phyloP scores from a whole-genome alignment of 2,113 vertebrate genomes.

The Ahaetulla prasina region DNA sequence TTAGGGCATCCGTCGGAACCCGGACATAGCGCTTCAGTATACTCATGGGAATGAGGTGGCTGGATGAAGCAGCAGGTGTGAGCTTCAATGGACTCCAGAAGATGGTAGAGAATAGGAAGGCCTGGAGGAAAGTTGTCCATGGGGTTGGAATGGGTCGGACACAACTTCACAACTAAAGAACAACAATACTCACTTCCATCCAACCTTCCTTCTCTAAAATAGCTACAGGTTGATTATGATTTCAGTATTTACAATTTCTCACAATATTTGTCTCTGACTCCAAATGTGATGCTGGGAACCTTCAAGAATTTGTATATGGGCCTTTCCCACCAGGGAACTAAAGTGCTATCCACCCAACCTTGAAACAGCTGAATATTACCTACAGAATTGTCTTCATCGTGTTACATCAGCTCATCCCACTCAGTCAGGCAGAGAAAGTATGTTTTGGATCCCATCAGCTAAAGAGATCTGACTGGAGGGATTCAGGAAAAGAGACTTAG shows the following conservation, averaged over 20 bases:
- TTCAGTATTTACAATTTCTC: background rate
- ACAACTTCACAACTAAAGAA: too few relatives aligned
- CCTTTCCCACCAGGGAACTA: background rate
- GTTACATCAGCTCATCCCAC: background rate
- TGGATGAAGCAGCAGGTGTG: too few relatives aligned
- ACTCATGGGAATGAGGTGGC: too few relatives aligned
- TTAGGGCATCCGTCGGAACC: too few relatives aligned
- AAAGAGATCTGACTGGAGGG: background rate
- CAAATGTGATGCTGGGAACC: background rate
- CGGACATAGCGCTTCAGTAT: background rate
- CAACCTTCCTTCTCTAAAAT: background rate
- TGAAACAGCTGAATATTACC: background rate
- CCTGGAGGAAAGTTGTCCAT: too few relatives aligned
- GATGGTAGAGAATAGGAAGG: too few relatives aligned
- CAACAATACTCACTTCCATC: background rate
- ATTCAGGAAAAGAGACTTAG: background rate
- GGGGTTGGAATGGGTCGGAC: too few relatives aligned
- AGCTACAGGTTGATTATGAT: background rate
- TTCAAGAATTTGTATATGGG: background rate
- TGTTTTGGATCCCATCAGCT: background rate
- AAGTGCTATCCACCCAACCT: background rate
- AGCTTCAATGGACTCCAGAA: too few relatives aligned
- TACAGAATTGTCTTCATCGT: background rate
- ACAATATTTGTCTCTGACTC: background rate
- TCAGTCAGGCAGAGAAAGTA: background rate